Evolutionary conservation across 2,113 vertebrate genomes (phyloP), one percentile per base, ranked within the genome.

Genomic region (Colossoma macropomum): DNA sequence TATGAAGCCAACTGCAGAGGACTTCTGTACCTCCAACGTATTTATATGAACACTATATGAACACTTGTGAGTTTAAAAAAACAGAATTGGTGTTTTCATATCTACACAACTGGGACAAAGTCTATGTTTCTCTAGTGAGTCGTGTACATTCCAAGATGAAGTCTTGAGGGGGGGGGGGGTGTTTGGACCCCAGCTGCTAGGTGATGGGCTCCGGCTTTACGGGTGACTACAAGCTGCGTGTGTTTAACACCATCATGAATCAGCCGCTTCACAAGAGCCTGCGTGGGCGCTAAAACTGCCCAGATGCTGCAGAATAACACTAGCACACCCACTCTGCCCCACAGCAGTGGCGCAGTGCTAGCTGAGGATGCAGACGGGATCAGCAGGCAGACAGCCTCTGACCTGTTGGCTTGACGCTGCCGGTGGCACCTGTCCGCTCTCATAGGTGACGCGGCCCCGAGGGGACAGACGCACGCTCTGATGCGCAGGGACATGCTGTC

Each of bases 401-500:
- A 65, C 60, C 38, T 32, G 79, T 19, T 3, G 34, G 19, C 54
- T 68, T 45, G 38, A 32, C 60, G 50, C 34, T 17, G 65, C 81
- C 28, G 73, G n/a, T 77, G 81, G 73, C 45, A 75, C 32, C 60
- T 54, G 80, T 75, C 73, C 8, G 23, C 59, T 75, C 48, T 25
- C 41, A 54, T 54, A 19, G 80, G 27, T 32, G 38, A 15, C 77
- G 52, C 56, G 28, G 59, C 75, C 75, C 65, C 27, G 3, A 27
- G 25, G 56, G 56, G 84, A 65, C 54, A 27, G 78, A 75, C 66
- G 56, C 17, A 66, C 30, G 52, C 56, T 81, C 38, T 78, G 41
- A 82, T 50, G 0, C 54, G 73, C 76, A 62, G 28, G 70, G 74
- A 73, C 75, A 77, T 76, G 71, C 50, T 70, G 66, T 78, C 86